Conservation (phyloP, 2,797 vertebrate species). For the Octomys mimax region DNA sequence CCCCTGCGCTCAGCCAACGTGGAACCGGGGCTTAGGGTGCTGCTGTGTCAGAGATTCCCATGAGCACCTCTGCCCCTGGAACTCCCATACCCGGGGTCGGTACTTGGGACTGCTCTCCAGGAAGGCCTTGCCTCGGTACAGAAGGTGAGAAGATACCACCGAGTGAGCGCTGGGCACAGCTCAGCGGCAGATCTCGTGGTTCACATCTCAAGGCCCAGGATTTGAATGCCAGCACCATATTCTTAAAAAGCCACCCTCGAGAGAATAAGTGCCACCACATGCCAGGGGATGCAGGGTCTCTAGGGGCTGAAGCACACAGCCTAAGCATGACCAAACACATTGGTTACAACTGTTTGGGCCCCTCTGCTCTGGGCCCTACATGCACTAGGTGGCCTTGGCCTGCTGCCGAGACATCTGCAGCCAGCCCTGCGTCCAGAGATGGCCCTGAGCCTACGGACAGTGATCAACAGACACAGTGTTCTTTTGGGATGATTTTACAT, state of each 20-base stretch:
- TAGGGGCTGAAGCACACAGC: neutral
- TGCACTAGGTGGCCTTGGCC: neutral
- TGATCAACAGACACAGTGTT: neutral
- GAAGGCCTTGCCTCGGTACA: neutral
- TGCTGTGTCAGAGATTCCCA: neutral
- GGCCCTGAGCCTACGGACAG: rapidly evolving
- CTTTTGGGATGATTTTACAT: neutral
- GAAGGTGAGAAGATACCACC: neutral
- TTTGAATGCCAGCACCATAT: neutral
- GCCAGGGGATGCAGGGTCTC: neutral
- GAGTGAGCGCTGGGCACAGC: neutral
- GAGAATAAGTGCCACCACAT: neutral
- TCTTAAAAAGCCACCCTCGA: neutral
- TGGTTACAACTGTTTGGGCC: neutral
- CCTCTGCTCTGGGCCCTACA: neutral
- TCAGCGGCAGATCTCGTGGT: neutral
- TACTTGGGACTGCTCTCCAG: neutral
- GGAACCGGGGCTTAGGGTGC: neutral
- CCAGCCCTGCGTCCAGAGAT: too few relatives aligned
- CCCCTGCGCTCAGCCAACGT: neutral
- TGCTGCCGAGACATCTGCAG: neutral
- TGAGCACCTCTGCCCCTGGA: neutral
- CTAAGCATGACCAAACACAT: too few relatives aligned
- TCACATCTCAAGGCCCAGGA: neutral
- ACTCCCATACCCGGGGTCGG: neutral